Evolutionary conservation across 2,888 invertebrate genomes (phyloP), one percentile per base, ranked within the genome.

Genomic region (Meta bourneti): DNA sequence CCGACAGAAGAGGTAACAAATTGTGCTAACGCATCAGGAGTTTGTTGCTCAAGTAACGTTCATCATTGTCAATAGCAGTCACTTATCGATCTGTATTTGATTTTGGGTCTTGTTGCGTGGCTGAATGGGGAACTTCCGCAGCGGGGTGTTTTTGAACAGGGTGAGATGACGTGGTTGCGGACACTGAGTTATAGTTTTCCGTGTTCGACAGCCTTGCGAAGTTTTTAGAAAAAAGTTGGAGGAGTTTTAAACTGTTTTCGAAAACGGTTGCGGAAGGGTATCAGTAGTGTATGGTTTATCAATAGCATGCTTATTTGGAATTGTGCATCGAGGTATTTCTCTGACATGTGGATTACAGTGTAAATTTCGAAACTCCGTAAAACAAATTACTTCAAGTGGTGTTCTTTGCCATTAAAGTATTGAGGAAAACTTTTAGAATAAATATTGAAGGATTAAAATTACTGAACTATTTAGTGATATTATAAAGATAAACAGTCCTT

Each of bases 1-100:
- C 20, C 51, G 72, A 72, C 82, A 51, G 52, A 16, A 16, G 71
- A 20, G 71, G 86, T 86, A 86, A 86, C 86, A 86, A 86, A 86
- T 86, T 79, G 86, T 70, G 34, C 52, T 20, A n/a, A 52, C 52
- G 78, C 78, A 71, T 79, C 79, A 78, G 51, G 51, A 86, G 86
- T 86, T 86, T 86, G 86, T 79, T 79, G 79, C 71, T 13, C 16
- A 86, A 86, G 79, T 51, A 52, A 51, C 86, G 69, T 86, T 79
- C 61, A 79, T 86, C 86, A 86, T 79, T 86, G 86, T 79, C 86
- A 79, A 72, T 72, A 83, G 19, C 72, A 83, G 13, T 72, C 34
- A n/a, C 82, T 72, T 72, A 83, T 83, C 72, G 71, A 83, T 51
- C 82, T 51, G 51, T 20, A 13, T 83, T 83, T 69, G 72, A n/a